These are phyloP conservation scores for Pheosia tremula DNA, from an alignment of 2,888 invertebrate species.

Conservation along the genomic window DNA sequence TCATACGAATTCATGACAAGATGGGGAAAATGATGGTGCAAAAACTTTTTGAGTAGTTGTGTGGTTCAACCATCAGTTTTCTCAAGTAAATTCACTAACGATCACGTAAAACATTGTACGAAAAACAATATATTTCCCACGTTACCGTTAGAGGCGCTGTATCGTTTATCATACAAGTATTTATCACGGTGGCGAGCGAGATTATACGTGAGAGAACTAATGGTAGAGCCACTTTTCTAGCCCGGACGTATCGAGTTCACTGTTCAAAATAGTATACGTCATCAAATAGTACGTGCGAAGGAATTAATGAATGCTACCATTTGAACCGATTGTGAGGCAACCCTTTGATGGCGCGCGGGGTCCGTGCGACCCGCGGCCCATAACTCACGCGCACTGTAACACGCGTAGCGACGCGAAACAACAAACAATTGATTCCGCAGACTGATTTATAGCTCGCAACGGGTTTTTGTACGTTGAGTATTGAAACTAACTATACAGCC, in stretches of 20 bases:
- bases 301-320: neutral
- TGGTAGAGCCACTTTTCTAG: too few species aligned
- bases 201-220: too few species aligned
- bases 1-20: too few species aligned
- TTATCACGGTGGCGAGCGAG: too few species aligned
- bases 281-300: neutral
- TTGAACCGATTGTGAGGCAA: neutral
- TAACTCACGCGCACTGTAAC: slow-evolving; percentile 1
- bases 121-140: too few species aligned
- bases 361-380: neutral
- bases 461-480: slow-evolving; percentile 29
- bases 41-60: too few species aligned
- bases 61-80: too few species aligned
- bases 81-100: too few species aligned
- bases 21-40: too few species aligned
- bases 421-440: slow-evolving; percentile 38
- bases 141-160: too few species aligned
- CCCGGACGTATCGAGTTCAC: neutral
- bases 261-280: neutral
- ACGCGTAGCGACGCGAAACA: neutral
- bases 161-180: too few species aligned
- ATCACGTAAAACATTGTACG: too few species aligned
- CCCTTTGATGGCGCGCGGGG: slow-evolving; percentile 1
- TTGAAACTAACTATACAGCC: slow-evolving; percentile 13
- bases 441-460: slow-evolving; percentile 34